A percentile compares a stretch with the other conserved stretches of the same genome.
Evolutionary conservation across 2,888 invertebrate genomes (phyloP).

Genomic region (Orchesella flavescens): DNA sequence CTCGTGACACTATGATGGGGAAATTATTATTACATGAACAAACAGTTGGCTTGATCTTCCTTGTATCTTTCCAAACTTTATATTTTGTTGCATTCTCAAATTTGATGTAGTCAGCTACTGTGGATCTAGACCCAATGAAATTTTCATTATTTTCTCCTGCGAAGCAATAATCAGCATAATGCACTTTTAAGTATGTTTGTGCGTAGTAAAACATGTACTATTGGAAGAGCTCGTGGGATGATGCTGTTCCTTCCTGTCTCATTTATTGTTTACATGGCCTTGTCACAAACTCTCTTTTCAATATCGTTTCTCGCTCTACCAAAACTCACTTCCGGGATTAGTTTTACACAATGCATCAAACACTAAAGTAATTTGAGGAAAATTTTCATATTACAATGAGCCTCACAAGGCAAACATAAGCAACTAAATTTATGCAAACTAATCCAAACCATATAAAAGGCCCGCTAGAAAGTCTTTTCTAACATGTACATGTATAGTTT

Average conservation of each 20-base stretch:
- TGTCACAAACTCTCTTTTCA: slow-evolving; percentile 43
- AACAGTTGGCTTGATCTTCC: slow-evolving; percentile 16
- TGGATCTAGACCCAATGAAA: slow-evolving; percentile 8
- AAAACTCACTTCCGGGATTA: slow-evolving; percentile 50
- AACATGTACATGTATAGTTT: too few relatives aligned
- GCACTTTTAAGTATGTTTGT: not conserved
- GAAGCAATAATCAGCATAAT: slow-evolving; percentile 38
- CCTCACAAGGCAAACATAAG: too few relatives aligned
- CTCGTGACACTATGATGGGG: slow-evolving; percentile 28
- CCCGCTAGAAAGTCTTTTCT: too few relatives aligned
- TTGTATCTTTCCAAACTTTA: not conserved
- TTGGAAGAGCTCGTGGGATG: too few relatives aligned
- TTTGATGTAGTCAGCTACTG: not conserved
- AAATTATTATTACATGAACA: slow-evolving; percentile 55
- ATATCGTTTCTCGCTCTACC: slow-evolving; percentile 12
- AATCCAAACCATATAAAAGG: too few relatives aligned
- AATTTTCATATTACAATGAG: too few relatives aligned
- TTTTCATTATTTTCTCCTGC: slow-evolving; percentile 30
- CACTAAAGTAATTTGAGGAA: not conserved
- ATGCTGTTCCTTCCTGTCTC: slow-evolving; percentile 18
- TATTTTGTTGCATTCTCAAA: slow-evolving; percentile 10
- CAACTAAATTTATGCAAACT: too few relatives aligned
- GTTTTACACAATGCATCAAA: slow-evolving; percentile 44
- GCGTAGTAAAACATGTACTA: too few relatives aligned
- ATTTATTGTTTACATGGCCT: slow-evolving; percentile 38